A percentile compares a stretch with the other conserved stretches of the same genome.
Conservation (phyloP, 2,888 invertebrate genomes). For the Hydraecia micacea region DNA sequence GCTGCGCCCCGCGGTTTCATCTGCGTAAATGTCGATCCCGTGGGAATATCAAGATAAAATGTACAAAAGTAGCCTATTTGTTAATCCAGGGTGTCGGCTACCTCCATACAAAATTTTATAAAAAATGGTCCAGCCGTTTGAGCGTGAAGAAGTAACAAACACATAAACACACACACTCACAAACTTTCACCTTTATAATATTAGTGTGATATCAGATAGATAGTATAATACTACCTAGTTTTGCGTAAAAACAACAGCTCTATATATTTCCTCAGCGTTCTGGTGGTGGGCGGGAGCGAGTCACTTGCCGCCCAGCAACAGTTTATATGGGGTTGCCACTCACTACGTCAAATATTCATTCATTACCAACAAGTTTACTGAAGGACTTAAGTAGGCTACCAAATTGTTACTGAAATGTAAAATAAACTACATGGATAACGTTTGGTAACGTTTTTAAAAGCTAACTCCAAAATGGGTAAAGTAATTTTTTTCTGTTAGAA, state of each 20-base stretch:
- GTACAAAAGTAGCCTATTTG: no score
- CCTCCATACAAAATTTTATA: no score
- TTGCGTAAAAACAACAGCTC: slow-evolving; percentile 67
- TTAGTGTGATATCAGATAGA: neutral
- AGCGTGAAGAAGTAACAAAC: no score
- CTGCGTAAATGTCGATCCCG: no score
- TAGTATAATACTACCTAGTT: neutral
- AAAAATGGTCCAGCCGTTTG: no score
- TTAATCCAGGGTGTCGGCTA: no score
- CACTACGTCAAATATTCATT: slow-evolving; percentile 58
- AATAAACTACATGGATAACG: neutral
- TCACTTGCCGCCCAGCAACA: slow-evolving; percentile 84
- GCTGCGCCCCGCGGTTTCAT: no score
- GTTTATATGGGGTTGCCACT: slow-evolving; percentile 80
- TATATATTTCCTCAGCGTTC: slow-evolving; percentile 60
- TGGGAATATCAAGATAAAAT: no score
- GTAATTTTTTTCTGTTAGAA: neutral
- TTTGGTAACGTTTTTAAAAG: neutral
- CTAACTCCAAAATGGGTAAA: neutral
- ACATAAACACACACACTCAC: no score
- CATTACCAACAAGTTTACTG: slow-evolving; percentile 35
- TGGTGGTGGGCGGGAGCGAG: slow-evolving; percentile 67
- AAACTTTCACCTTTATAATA: no score
- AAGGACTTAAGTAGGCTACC: neutral
- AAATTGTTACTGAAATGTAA: neutral